Evolutionary conservation across 2,113 vertebrate genomes (phyloP).

Genomic region (Stegastes partitus): DNA sequence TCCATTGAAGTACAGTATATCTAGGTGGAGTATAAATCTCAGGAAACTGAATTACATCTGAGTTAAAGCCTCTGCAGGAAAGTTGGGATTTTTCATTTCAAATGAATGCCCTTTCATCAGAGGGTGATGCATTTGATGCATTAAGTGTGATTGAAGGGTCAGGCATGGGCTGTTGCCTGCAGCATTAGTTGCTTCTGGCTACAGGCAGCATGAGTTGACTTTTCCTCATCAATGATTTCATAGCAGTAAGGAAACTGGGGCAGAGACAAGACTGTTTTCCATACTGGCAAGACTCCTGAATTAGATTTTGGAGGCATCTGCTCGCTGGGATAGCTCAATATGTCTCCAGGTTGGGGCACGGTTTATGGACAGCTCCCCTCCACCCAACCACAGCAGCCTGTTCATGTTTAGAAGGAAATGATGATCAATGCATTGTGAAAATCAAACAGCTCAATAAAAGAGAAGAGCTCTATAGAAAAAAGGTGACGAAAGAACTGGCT

Average conservation of each 20-base stretch:
- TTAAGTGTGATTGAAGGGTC: conserved; percentile 70
- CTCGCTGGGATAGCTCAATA: conserved; percentile 63
- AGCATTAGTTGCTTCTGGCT: conserved; percentile 66
- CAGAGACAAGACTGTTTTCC: conserved; percentile 65
- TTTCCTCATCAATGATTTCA: conserved; percentile 72
- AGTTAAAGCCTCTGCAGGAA: conserved; percentile 14
- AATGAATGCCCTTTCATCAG: conserved; percentile 51
- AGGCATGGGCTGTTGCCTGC: conserved; percentile 52
- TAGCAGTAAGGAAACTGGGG: conserved; percentile 60
- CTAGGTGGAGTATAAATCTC: background rate
- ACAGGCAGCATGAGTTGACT: conserved; percentile 59
- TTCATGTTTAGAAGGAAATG: conserved; percentile 33
- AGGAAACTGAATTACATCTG: background rate
- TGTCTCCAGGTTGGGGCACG: conserved; percentile 46
- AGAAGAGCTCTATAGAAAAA: conserved; percentile 15
- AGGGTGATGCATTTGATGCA: conserved; percentile 55
- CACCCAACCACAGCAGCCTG: conserved; percentile 33
- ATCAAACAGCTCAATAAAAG: conserved; percentile 53
- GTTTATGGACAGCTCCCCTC: conserved; percentile 23
- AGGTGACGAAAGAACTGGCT: conserved; percentile 33
- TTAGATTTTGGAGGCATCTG: conserved; percentile 73
- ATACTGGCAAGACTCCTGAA: conserved; percentile 66
- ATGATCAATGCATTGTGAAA: conserved; percentile 52
- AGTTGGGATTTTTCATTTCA: conserved; percentile 38
- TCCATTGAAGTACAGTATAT: background rate